Evolutionary conservation across 2,113 vertebrate species (phyloP), one percentile per base, ranked within the genome.

Genomic region (Ptyas mucosa): DNA sequence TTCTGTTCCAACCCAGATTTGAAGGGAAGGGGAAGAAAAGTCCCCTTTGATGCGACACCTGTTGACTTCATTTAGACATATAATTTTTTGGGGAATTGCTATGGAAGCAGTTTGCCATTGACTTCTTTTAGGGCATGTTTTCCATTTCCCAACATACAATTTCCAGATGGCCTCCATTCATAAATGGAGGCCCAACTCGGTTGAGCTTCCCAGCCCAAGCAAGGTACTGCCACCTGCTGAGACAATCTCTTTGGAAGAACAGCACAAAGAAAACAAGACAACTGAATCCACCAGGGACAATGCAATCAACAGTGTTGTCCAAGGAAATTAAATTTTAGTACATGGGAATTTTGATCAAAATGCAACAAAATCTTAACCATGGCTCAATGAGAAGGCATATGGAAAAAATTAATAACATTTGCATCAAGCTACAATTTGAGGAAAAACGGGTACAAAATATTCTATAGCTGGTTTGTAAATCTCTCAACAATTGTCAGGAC

Each of bases 181-280:
- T 81, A 39, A 81, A 81, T 39, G 34, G 15, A 81, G 69, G 8
- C 69, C 69, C 69, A 39, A 81, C 34, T 39, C 34, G 14, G 61
- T 11, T 69, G 61, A 39, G 18, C 18, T 39, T 39, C 5, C 34
- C 69, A 81, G 34, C n/a, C 69, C n/a, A 81, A 81, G 18, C 15
- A 81, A 81, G n/a, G n/a, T 8, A 75, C n/a, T 75, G 69, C n/a
- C 64, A 75, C 64, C 64, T 75, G n/a, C n/a, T 75, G n/a, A 81
- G n/a, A 20, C n/a, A 20, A 81, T n/a, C 3, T 87, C 94, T 52
- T 94, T 26, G n/a, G 87, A 93, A 93, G 43, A 89, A n/a, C 43
- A 85, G 1, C 5, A 94, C 21, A 0, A 92, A 81, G 14, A 94
- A 93, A 57, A 75, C 6, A 91, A 12, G 89, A 3, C 85, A 93